These are phyloP conservation scores for Meiosimyza platycephala DNA, from an alignment of 2,888 invertebrate genomes.

Conservation along the genomic window DNA sequence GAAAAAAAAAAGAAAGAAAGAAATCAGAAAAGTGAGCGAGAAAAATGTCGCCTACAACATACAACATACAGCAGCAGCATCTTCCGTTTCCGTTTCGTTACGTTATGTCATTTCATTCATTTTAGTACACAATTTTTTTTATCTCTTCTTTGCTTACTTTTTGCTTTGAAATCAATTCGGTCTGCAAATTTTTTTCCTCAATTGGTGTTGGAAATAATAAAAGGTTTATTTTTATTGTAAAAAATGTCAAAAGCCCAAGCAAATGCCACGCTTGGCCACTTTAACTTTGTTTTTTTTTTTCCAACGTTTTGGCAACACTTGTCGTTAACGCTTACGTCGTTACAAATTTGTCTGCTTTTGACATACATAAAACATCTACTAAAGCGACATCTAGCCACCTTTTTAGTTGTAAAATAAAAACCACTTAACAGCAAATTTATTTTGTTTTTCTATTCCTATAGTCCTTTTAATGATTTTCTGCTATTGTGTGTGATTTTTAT, in stretches of 20 bases:
- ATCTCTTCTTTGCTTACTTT: neutral
- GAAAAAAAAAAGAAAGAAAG: slow-evolving; percentile 28
- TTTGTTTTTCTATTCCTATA: neutral
- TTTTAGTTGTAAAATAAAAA: neutral
- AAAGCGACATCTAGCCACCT: slow-evolving; percentile 7
- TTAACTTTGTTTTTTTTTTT: neutral
- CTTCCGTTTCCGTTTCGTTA: slow-evolving; percentile 16
- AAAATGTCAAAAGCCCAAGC: slow-evolving; percentile 8
- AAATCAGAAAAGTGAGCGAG: neutral
- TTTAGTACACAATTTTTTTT: neutral
- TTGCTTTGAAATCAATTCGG: slow-evolving; percentile 14
- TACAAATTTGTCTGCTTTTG: slow-evolving; percentile 16
- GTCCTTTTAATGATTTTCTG: slow-evolving; percentile 2
- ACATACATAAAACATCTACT: slow-evolving; percentile 6
- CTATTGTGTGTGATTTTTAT: slow-evolving; percentile 19
- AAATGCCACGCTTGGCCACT: neutral
- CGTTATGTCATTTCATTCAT: neutral
- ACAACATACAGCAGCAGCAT: slow-evolving; percentile 3
- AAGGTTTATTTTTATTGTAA: neutral
- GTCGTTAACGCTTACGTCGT: neutral
- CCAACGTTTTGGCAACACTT: slow-evolving; percentile 1
- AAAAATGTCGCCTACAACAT: slow-evolving; percentile 12
- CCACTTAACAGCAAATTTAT: neutral
- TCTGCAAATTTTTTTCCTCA: slow-evolving; percentile 10
- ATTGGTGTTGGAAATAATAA: neutral